These are phyloP conservation scores for Hyles vespertilio DNA, from an alignment of 1,140 invertebrate species.

Conservation along the genomic window DNA sequence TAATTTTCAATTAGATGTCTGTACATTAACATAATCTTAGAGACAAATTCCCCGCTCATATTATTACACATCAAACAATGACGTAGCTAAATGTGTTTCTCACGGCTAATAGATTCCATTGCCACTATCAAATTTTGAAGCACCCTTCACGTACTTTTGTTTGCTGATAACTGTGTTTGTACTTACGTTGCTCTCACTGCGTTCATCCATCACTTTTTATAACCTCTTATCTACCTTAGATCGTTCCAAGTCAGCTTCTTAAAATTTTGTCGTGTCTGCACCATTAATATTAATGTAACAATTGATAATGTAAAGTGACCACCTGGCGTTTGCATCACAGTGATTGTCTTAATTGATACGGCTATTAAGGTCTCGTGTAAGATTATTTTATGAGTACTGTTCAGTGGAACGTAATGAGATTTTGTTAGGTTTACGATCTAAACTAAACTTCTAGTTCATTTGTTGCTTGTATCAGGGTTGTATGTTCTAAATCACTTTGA, in stretches of 20 bases:
- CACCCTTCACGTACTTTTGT: too few relatives aligned
- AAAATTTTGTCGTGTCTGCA: not conserved
- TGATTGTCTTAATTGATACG: constrained; percentile 41
- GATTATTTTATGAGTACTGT: not conserved
- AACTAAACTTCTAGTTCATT: too few relatives aligned
- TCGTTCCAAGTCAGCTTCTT: constrained; percentile 17
- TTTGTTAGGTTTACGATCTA: not conserved
- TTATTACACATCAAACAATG: too few relatives aligned
- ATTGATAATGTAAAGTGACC: constrained; percentile 32
- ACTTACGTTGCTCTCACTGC: not conserved
- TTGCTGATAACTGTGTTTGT: too few relatives aligned
- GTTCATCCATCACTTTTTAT: constrained; percentile 23
- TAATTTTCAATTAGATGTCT: too few relatives aligned
- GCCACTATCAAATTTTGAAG: too few relatives aligned
- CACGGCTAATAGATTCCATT: too few relatives aligned
- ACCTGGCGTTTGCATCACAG: constrained; percentile 34
- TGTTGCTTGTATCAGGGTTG: too few relatives aligned
- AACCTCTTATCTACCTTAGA: constrained; percentile 20
- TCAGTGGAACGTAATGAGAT: constrained; percentile 2
- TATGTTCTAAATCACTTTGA: too few relatives aligned
- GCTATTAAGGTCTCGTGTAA: constrained; percentile 16
- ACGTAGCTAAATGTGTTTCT: too few relatives aligned
- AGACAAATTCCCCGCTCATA: too few relatives aligned
- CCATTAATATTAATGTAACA: constrained; percentile 34
- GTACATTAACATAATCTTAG: too few relatives aligned